phyloP scores from a whole-genome alignment of 2,113 vertebrate genomes.

The Larimichthys polyactis region DNA sequence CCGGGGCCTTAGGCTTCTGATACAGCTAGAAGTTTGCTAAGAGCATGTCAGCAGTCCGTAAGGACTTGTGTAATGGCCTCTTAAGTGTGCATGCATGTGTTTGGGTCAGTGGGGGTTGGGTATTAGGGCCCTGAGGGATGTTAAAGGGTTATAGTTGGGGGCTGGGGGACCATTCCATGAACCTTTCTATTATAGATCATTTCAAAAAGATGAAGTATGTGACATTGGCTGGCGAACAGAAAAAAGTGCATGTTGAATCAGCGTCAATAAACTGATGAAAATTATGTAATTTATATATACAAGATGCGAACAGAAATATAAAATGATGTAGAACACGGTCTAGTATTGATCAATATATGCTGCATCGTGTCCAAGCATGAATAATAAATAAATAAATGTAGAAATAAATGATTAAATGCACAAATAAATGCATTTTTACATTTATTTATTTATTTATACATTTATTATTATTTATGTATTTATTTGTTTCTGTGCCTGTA shows the following conservation, averaged over 20 bases:
- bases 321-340: not conserved
- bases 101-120: conserved; percentile 20
- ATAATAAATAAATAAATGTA: too few relatives aligned
- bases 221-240: not conserved
- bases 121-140: conserved; percentile 1
- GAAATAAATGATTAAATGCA: too few relatives aligned
- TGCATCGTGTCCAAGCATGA: too few relatives aligned
- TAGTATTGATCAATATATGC: not conserved
- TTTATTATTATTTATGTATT: too few relatives aligned
- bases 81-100: conserved; percentile 23
- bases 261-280: not conserved
- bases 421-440: too few relatives aligned
- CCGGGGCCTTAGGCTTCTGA: not conserved
- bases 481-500: too few relatives aligned
- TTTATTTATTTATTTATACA: too few relatives aligned
- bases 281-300: not conserved
- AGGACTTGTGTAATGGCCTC: conserved; percentile 25
- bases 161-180: not conserved
- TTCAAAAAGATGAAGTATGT: conserved; percentile 1
- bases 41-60: conserved; percentile 13
- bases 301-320: not conserved
- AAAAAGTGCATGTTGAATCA: not conserved
- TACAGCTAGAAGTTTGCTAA: conserved; percentile 16
- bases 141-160: conserved; percentile 11
- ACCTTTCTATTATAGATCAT: not conserved